Percentiles rank a stretch among this genome's conserved stretches.
These are phyloP conservation scores for Papilio aristodemus DNA, from an alignment of 1,140 invertebrate genomes.

Conservation along the genomic window DNA sequence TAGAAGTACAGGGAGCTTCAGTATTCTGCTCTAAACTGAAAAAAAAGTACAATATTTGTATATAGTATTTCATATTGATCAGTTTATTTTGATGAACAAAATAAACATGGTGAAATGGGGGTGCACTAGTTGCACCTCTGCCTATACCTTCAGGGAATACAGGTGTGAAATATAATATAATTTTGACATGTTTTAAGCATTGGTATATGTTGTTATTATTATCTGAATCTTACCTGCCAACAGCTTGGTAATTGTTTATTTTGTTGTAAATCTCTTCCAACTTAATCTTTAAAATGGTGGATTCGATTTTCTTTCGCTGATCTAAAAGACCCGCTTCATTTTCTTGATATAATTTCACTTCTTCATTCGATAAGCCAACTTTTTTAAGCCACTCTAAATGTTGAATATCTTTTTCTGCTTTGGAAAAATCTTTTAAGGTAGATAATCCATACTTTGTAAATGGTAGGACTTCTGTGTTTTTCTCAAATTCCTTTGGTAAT, in stretches of 20 bases:
- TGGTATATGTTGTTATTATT: neutral
- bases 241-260: conserved; percentile 55
- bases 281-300: conserved; percentile 52
- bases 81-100: too few relatives aligned
- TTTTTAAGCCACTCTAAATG: conserved; percentile 66
- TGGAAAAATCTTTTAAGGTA: conserved; percentile 58
- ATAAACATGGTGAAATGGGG: too few relatives aligned
- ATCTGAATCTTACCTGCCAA: conserved; percentile 46
- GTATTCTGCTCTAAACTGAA: conserved; percentile 41
- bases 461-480: conserved; percentile 67
- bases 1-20: conserved; percentile 48
- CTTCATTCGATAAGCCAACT: conserved; percentile 63
- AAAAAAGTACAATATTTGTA: neutral
- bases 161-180: too few relatives aligned
- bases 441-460: conserved; percentile 70
- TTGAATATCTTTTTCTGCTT: conserved; percentile 60
- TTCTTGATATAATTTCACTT: conserved; percentile 67
- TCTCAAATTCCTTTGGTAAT: conserved; percentile 69
- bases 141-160: too few relatives aligned
- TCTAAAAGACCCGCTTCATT: conserved; percentile 62
- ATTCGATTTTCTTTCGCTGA: conserved; percentile 59
- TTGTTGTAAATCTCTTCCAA: conserved; percentile 61
- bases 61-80: neutral
- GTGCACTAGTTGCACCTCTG: too few relatives aligned
- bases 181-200: too few relatives aligned